phyloP scores from a whole-genome alignment of 1,140 invertebrate genomes.

The Ridgeia piscesae region DNA sequence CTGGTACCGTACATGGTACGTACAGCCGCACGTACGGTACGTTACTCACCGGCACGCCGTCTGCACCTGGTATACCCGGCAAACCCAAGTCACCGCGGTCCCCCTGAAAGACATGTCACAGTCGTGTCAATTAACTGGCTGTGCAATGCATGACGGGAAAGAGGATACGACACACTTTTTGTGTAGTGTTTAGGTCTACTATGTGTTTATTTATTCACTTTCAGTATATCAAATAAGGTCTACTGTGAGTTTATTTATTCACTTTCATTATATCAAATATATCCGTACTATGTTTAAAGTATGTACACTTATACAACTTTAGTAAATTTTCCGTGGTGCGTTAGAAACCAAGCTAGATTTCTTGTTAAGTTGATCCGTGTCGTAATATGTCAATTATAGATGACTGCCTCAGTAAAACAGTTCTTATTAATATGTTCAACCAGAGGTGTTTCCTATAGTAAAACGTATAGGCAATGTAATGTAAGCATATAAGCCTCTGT shows the following conservation, averaged over 20 bases:
- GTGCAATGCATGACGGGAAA: too few species aligned
- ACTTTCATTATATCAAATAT: neutral
- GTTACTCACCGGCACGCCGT: conserved; percentile 15
- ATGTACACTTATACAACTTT: neutral
- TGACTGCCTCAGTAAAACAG: neutral
- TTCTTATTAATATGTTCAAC: neutral
- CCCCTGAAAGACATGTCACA: neutral
- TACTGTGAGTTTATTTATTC: neutral
- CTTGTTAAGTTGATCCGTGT: neutral
- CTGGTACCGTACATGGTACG: too few species aligned
- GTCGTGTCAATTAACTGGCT: neutral
- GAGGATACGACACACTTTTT: too few species aligned
- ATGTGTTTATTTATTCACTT: neutral
- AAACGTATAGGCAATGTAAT: too few species aligned
- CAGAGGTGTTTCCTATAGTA: neutral
- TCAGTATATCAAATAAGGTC: too few species aligned
- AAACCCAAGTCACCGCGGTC: conserved; percentile 8
- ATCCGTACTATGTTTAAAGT: neutral
- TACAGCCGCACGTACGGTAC: neutral
- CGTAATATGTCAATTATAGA: neutral
- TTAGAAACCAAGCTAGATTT: neutral
- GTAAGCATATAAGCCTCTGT: too few species aligned
- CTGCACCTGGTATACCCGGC: conserved; percentile 7
- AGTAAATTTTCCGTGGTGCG: neutral
- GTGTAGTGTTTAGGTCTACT: too few species aligned